A percentile compares a stretch with the other conserved stretches of the same genome.
Evolutionary conservation across 2,113 vertebrate species (phyloP).

Genomic region (Notarius lentiginosus): DNA sequence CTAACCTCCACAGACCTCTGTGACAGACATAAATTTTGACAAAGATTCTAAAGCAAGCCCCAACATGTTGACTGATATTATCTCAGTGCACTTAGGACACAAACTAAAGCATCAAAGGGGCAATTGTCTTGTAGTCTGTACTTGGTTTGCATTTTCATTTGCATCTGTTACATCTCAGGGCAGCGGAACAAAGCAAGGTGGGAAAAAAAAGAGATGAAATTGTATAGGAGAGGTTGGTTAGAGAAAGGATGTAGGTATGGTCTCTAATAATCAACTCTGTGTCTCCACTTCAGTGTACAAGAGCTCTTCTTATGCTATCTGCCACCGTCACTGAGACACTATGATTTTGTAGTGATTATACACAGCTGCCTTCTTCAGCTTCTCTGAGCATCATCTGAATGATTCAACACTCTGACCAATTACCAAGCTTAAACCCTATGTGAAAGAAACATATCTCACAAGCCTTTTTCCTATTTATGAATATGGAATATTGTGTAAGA

Average conservation of each 20-base stretch:
- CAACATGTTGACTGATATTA: not conserved
- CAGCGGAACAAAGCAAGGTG: not conserved
- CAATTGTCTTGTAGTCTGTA: not conserved
- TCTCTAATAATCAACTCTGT: conserved; percentile 17
- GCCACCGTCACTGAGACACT: not conserved
- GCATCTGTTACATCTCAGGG: not conserved
- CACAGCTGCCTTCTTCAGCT: conserved; percentile 30
- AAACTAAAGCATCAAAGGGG: conserved; percentile 21
- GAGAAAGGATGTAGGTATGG: not conserved
- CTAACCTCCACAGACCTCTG: not conserved
- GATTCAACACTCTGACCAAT: conserved; percentile 4
- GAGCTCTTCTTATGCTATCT: not conserved
- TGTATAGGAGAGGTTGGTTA: conserved; percentile 21
- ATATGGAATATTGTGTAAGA: conserved; percentile 2
- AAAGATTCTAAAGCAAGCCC: not conserved
- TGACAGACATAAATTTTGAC: not conserved
- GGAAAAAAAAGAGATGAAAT: not conserved
- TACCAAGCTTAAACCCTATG: not conserved
- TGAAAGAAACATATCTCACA: not conserved
- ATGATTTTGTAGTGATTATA: conserved; percentile 13
- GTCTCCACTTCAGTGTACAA: conserved; percentile 15
- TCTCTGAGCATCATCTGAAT: conserved; percentile 5
- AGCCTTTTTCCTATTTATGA: not conserved
- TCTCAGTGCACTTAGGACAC: not conserved
- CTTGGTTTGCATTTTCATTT: conserved; percentile 9